Evolutionary conservation across 23 tunicate genomes (phyloP), one percentile per base, ranked within the genome.

Genomic region (Ascidia mentula): DNA sequence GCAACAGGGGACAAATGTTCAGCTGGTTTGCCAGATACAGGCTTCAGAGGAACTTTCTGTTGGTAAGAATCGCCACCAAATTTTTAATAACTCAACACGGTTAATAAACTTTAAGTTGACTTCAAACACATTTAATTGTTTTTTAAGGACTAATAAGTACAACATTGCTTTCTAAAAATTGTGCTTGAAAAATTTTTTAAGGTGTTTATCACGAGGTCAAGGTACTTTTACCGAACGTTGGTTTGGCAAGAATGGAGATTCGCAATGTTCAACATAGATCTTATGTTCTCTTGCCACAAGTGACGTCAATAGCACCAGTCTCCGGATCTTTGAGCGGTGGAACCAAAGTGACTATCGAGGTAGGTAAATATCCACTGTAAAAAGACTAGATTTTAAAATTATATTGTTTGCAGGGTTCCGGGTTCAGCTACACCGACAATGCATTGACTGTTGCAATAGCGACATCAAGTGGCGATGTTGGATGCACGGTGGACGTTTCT

Each of bases 331-430:
- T 81, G 36, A 71, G 36, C 26, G 91, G 91, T 15, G 91, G 91
- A 40, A 76, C 91, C 31, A 70, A 87, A 65, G 13, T 87, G 2
- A 87, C 86, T 60, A 76, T 87, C n/a, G 69, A 81, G 59, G 91
- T 86, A 7, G 15, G 74, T 79, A 31, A 31, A 22, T n/a, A n/a
- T n/a, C n/a, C n/a, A n/a, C n/a, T n/a, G n/a, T n/a, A n/a, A n/a
- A n/a, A n/a, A n/a, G n/a, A n/a, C n/a, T 5, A 53, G 13, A 53
- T 5, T 53, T 53, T 53, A 9, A 53, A 53, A 20, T 20, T 53
- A 1, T 6, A 20, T 6, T 53, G 65, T 53, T 42, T 26, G 12
- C 24, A 53, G 65, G 65, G 65, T 20, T 53, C 65, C 24, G 65
- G 65, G 22, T 53, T 53, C 65, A 53, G 24, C 65, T 53, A 20